Evolutionary conservation across 2,797 vertebrate genomes (phyloP).

Genomic region (Percopsis omiscomaycus): DNA sequence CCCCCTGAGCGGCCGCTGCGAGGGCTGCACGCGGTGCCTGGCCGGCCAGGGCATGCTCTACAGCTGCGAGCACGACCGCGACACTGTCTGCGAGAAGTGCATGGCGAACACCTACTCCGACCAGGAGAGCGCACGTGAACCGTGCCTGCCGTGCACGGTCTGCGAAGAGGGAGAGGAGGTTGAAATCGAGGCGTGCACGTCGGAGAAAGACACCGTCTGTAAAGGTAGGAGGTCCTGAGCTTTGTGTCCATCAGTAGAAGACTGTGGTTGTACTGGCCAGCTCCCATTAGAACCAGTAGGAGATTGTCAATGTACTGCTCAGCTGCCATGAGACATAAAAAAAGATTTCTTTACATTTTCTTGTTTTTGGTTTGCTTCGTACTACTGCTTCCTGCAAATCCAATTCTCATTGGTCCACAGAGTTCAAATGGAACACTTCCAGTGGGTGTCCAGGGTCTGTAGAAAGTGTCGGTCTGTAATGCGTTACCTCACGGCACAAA

Average conservation of each 20-base stretch:
- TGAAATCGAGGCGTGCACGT: constrained; percentile 76
- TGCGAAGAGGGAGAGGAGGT: constrained; percentile 83
- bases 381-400: too few species aligned
- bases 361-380: too few species aligned
- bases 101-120: constrained; percentile 86
- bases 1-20: constrained; percentile 59
- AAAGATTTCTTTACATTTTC: too few species aligned
- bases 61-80: constrained; percentile 76
- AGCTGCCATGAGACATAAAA: not conserved
- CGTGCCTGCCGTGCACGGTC: constrained; percentile 90
- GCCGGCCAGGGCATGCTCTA: constrained; percentile 83
- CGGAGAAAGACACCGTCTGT: constrained; percentile 80
- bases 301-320: not conserved
- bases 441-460: too few species aligned
- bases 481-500: too few species aligned
- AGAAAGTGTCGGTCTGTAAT: too few species aligned
- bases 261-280: not conserved
- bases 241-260: not conserved
- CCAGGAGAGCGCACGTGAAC: constrained; percentile 89
- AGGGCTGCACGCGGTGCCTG: constrained; percentile 83
- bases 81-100: constrained; percentile 90
- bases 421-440: too few species aligned
- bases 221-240: constrained; percentile 72
- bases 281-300: not conserved
- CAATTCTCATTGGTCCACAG: too few species aligned